Conservation (phyloP, 2,888 invertebrate genomes). For the Pasiphila rectangulata region DNA sequence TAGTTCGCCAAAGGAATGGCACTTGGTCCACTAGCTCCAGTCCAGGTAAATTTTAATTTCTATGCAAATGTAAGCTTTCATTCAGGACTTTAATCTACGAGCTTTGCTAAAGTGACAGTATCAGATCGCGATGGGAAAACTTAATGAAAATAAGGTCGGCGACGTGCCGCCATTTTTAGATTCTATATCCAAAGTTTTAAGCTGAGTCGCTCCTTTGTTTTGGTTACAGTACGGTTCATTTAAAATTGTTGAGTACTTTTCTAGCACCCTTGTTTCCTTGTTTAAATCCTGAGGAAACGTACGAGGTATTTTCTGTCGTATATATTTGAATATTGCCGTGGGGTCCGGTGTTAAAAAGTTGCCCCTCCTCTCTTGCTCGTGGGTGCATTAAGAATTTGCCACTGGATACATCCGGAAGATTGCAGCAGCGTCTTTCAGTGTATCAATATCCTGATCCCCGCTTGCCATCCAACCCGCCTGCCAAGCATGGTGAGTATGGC, state of each 20-base stretch:
- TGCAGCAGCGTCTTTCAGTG: too few relatives aligned
- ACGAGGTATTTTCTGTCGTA: too few relatives aligned
- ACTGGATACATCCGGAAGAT: too few relatives aligned
- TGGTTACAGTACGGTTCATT: not conserved
- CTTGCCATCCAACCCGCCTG: too few relatives aligned
- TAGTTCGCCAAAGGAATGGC: slow-evolving; percentile 63
- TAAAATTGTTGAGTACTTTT: not conserved
- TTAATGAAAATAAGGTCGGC: slow-evolving; percentile 68
- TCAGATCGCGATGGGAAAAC: slow-evolving; percentile 66
- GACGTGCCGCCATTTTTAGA: slow-evolving; percentile 30
- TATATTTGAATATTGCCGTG: too few relatives aligned
- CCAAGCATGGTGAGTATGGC: too few relatives aligned
- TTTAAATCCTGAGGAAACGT: too few relatives aligned
- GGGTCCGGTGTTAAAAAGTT: too few relatives aligned
- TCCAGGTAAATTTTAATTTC: slow-evolving; percentile 81
- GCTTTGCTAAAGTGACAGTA: slow-evolving; percentile 65
- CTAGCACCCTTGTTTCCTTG: too few relatives aligned
- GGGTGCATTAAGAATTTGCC: too few relatives aligned
- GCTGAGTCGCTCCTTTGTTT: slow-evolving; percentile 1
- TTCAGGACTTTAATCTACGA: slow-evolving; percentile 71
- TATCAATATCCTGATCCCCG: too few relatives aligned
- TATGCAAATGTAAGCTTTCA: slow-evolving; percentile 78
- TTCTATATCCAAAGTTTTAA: slow-evolving; percentile 17
- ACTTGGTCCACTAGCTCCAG: slow-evolving; percentile 64
- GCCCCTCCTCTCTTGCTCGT: too few relatives aligned